Evolutionary conservation across 2,888 invertebrate genomes (phyloP).

Genomic region (Spialia ferax): DNA sequence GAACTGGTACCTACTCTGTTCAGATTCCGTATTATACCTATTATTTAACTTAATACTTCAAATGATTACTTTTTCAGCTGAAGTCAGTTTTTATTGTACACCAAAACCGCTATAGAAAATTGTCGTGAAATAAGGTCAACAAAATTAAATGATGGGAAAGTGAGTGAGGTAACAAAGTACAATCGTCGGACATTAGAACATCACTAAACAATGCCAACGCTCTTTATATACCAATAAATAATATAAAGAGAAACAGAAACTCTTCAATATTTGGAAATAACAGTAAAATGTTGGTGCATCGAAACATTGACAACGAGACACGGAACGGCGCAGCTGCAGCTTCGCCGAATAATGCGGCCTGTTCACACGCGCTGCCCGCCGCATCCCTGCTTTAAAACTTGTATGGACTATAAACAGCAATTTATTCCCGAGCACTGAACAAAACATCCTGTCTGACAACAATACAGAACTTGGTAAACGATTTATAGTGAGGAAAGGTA

Average conservation of each 20-base stretch:
- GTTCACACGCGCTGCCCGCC: conserved; percentile 3
- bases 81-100: too few relatives aligned
- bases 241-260: not conserved
- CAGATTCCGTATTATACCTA: too few relatives aligned
- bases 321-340: conserved; percentile 19
- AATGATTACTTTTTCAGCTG: too few relatives aligned
- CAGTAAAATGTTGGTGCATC: not conserved
- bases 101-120: too few relatives aligned
- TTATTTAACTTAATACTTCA: too few relatives aligned
- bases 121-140: too few relatives aligned
- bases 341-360: conserved; percentile 8
- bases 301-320: conserved; percentile 22
- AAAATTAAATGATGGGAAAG: too few relatives aligned
- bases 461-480: not conserved
- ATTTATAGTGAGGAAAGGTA: not conserved
- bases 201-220: too few relatives aligned
- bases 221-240: too few relatives aligned
- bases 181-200: too few relatives aligned
- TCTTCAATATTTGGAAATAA: not conserved
- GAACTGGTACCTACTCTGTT: too few relatives aligned
- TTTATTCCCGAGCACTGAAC: conserved; percentile 15
- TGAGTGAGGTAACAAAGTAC: too few relatives aligned
- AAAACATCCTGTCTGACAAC: conserved; percentile 11
- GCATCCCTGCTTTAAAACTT: conserved; percentile 5
- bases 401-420: conserved; percentile 13